phyloP scores from a whole-genome alignment of 2,888 invertebrate species.

The Leptura quadrifasciata region DNA sequence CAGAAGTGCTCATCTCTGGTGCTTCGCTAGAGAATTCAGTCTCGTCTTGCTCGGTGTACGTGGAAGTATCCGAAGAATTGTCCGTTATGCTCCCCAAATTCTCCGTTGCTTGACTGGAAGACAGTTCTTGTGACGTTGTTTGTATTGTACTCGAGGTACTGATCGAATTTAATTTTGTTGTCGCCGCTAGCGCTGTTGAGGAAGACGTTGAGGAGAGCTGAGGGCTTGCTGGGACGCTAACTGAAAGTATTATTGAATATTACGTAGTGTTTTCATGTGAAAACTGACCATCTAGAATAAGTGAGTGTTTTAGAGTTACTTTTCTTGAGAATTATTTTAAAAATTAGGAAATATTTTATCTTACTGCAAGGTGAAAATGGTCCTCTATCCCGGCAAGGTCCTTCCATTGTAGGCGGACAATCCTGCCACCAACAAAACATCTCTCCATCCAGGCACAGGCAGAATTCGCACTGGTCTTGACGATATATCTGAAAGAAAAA shows the following conservation, averaged over 20 bases:
- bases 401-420: conserved; percentile 74
- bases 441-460: conserved; percentile 80
- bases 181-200: conserved; percentile 48
- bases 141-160: conserved; percentile 40
- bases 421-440: conserved; percentile 83
- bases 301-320: too few relatives aligned
- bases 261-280: background rate
- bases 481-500: conserved; percentile 76
- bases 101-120: conserved; percentile 52
- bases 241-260: conserved; percentile 48
- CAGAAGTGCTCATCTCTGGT: conserved; percentile 59
- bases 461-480: conserved; percentile 79
- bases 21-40: conserved; percentile 49
- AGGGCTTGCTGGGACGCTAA: conserved; percentile 56
- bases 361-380: conserved; percentile 74
- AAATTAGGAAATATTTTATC: conserved; percentile 31
- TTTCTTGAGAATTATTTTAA: too few relatives aligned
- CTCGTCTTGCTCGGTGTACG: conserved; percentile 48
- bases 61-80: conserved; percentile 49
- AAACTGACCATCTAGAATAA: too few relatives aligned
- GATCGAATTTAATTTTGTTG: conserved; percentile 30
- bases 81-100: conserved; percentile 30
- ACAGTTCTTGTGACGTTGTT: conserved; percentile 51
- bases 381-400: conserved; percentile 72
- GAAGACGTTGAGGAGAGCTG: conserved; percentile 44